Evolutionary conservation across 2,113 vertebrate genomes (phyloP).

Genomic region (Hydrochoerus hydrochaeris): DNA sequence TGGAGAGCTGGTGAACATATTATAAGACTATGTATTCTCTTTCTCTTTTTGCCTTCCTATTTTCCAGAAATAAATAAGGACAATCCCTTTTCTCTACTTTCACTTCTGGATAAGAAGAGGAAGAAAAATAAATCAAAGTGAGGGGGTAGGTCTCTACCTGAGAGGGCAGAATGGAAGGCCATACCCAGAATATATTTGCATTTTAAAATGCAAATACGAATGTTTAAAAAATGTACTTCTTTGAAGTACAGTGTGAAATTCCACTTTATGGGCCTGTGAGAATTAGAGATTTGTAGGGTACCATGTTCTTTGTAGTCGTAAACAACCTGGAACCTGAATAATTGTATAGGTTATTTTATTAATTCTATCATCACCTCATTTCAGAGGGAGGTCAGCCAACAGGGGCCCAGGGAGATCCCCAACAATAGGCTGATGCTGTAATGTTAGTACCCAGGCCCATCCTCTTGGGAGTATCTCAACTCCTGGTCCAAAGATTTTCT

Average conservation of each 20-base stretch:
- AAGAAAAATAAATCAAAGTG: neutral
- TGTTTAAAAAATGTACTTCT: neutral
- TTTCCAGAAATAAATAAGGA: neutral
- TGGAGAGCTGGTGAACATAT: neutral
- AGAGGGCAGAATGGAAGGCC: too few relatives aligned
- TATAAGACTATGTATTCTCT: neutral
- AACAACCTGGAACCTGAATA: neutral
- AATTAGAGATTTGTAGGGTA: neutral
- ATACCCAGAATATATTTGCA: neutral
- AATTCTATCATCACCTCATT: neutral
- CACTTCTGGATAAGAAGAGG: neutral
- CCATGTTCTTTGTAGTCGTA: neutral
- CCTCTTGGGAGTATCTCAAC: neutral
- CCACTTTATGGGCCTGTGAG: neutral
- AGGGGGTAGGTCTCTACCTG: neutral
- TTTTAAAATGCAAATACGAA: neutral
- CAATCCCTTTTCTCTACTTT: neutral
- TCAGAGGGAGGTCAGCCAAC: neutral
- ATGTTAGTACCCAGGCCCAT: neutral
- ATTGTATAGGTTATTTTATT: neutral
- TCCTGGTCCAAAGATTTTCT: neutral
- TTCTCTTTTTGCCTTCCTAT: neutral
- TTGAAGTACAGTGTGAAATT: neutral
- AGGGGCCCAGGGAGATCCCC: neutral
- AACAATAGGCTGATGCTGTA: neutral